Evolutionary conservation across 2,888 invertebrate species (phyloP).

Genomic region (Hemistola chrysoprasaria): DNA sequence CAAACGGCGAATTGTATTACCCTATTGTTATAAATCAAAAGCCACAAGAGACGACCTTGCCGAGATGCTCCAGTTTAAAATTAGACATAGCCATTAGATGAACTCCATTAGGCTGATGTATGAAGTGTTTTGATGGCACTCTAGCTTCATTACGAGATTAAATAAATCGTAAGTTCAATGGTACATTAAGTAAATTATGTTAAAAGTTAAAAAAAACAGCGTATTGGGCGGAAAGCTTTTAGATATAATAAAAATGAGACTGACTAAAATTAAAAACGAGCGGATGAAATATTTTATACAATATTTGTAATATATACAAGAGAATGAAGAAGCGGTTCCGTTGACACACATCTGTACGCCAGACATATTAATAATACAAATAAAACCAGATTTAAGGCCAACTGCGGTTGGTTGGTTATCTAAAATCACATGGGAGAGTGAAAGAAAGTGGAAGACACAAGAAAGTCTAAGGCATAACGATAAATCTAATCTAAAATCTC

Average conservation of each 20-base stretch:
- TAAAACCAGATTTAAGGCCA: background rate
- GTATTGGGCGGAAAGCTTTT: conserved; percentile 30
- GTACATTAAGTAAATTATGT: conserved; percentile 22
- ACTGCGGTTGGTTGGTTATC: background rate
- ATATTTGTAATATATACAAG: conserved; percentile 11
- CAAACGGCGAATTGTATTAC: conserved; percentile 52
- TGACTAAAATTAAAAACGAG: conserved; percentile 30
- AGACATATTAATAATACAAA: background rate
- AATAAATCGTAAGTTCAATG: conserved; percentile 30
- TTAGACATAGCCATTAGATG: conserved; percentile 42
- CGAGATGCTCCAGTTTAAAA: conserved; percentile 37
- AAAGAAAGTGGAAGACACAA: background rate
- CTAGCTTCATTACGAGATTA: conserved; percentile 37
- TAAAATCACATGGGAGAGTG: background rate
- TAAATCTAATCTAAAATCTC: conserved; percentile 13
- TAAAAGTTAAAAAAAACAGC: conserved; percentile 29
- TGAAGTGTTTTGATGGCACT: conserved; percentile 42
- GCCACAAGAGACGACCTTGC: conserved; percentile 51
- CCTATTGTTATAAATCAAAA: conserved; percentile 52
- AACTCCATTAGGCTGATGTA: conserved; percentile 41
- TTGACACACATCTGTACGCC: conserved; percentile 6
- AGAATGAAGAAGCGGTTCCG: conserved; percentile 8
- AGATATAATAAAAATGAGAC: conserved; percentile 35
- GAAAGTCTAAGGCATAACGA: background rate
- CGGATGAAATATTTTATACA: conserved; percentile 36